These are phyloP conservation scores for Drosophila conformis DNA, from an alignment of 2,888 invertebrate genomes.

Conservation along the genomic window DNA sequence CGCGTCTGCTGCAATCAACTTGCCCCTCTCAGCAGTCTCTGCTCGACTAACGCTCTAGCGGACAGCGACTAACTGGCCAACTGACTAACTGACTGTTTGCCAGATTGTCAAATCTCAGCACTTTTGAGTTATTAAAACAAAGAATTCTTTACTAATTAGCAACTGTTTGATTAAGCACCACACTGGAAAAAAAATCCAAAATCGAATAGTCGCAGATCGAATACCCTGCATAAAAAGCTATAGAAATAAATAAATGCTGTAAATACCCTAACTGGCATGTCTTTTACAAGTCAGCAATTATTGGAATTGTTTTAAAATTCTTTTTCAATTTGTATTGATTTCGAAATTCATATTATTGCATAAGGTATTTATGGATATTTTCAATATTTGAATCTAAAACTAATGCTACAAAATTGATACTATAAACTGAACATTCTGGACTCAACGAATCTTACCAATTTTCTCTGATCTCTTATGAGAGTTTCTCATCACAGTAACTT, in stretches of 20 bases:
- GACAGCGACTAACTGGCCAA: constrained; percentile 4
- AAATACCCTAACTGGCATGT: too few relatives aligned
- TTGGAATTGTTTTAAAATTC: too few relatives aligned
- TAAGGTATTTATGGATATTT: not conserved
- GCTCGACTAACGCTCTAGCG: not conserved
- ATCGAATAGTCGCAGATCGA: not conserved
- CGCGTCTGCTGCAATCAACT: constrained; percentile 69
- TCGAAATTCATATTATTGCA: not conserved
- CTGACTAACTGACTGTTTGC: constrained; percentile 8
- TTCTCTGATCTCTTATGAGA: not conserved
- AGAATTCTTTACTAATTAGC: constrained; percentile 58
- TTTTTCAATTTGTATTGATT: not conserved
- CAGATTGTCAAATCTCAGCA: constrained; percentile 32
- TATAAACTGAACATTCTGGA: not conserved
- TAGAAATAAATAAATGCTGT: not conserved
- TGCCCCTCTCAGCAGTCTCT: constrained; percentile 24
- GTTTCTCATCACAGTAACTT: not conserved
- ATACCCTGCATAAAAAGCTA: not conserved
- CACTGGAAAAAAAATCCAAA: not conserved
- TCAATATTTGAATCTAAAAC: not conserved
- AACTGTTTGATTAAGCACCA: constrained; percentile 42
- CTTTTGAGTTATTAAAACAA: constrained; percentile 53
- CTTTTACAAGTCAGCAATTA: too few relatives aligned
- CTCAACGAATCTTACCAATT: not conserved
- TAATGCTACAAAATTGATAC: not conserved